Conservation (phyloP, 2,113 vertebrate species). For the Strigops habroptila region DNA sequence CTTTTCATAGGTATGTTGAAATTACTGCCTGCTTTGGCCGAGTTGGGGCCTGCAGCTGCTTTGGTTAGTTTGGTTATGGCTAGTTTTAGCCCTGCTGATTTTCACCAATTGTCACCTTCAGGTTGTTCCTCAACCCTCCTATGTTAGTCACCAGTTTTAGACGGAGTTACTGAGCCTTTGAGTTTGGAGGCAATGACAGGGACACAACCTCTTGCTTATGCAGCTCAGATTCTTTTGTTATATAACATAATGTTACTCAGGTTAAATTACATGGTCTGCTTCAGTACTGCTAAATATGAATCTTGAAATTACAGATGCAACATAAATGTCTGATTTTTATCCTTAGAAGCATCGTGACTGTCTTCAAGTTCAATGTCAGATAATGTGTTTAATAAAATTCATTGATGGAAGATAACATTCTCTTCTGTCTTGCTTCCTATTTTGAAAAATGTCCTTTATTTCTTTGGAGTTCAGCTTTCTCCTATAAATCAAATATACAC, state of each 20-base stretch:
- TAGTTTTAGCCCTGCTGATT: neutral
- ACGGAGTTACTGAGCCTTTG: neutral
- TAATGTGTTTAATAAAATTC: neutral
- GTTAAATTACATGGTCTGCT: neutral
- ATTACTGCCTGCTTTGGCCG: neutral
- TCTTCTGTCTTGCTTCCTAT: neutral
- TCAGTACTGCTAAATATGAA: neutral
- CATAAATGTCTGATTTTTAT: neutral
- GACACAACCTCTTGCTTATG: neutral
- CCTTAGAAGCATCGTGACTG: neutral
- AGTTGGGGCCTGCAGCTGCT: neutral
- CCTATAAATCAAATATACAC: neutral
- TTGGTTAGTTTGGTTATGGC: neutral
- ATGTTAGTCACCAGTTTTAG: neutral
- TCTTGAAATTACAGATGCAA: neutral
- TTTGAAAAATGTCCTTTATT: constrained; percentile 5
- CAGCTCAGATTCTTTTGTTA: neutral
- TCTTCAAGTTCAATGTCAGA: neutral
- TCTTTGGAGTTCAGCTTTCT: neutral
- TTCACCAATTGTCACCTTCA: neutral
- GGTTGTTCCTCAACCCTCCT: neutral
- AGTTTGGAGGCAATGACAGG: neutral
- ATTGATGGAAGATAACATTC: neutral
- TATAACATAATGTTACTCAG: neutral
- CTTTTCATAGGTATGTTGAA: neutral